Evolutionary conservation across 2,113 vertebrate species (phyloP).

Genomic region (Amblyopsis rosae): DNA sequence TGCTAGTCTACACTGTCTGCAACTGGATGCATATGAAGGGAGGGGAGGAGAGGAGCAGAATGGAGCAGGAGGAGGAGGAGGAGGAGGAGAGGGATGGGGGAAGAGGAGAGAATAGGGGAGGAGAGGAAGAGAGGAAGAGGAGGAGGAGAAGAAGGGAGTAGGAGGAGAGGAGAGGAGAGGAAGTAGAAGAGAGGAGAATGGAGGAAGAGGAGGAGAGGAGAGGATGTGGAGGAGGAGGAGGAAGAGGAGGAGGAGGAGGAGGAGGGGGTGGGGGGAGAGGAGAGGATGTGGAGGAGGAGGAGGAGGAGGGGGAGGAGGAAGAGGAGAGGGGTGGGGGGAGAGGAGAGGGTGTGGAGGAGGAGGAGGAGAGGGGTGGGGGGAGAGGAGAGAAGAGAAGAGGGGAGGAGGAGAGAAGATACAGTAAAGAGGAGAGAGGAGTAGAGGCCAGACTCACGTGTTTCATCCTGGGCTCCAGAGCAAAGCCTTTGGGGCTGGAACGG

Average conservation of each 20-base stretch:
- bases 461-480: conserved; percentile 81
- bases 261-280: neutral
- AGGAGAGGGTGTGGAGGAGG: neutral
- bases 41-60: too few relatives aligned
- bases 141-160: neutral
- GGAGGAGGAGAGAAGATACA: neutral
- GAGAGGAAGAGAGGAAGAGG: conserved; percentile 4
- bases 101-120: neutral
- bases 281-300: neutral
- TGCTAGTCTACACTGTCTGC: neutral
- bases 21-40: too few relatives aligned
- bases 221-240: neutral
- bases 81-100: too few relatives aligned
- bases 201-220: neutral
- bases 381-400: neutral
- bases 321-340: neutral
- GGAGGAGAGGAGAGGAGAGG: neutral
- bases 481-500: conserved; percentile 78
- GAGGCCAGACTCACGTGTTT: conserved; percentile 83
- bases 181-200: neutral
- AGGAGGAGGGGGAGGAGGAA: neutral
- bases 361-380: neutral
- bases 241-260: too few relatives aligned
- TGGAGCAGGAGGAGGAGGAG: too few relatives aligned
- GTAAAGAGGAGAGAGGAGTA: neutral